phyloP scores from a whole-genome alignment of 2,113 vertebrate genomes.

The Pachycephala philippinensis region DNA sequence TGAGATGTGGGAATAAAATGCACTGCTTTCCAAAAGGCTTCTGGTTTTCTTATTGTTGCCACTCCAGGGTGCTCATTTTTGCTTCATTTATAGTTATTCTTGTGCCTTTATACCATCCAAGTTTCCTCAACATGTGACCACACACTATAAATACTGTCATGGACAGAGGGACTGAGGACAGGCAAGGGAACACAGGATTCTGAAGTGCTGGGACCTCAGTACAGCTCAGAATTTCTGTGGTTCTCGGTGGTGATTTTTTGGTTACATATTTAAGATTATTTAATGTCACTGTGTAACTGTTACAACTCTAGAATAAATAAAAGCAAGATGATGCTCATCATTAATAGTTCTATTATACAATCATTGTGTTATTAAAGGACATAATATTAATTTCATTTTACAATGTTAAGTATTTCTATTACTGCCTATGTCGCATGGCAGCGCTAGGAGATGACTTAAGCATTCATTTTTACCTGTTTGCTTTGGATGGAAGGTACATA shows the following conservation, averaged over 20 bases:
- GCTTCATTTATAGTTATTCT: constrained; percentile 26
- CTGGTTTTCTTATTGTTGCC: constrained; percentile 29
- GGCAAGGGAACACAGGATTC: not conserved
- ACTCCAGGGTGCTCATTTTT: not conserved
- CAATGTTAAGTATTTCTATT: not conserved
- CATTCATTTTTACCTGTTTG: not conserved
- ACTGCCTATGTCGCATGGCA: not conserved
- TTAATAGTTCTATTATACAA: not conserved
- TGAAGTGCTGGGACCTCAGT: not conserved
- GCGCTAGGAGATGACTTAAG: not conserved
- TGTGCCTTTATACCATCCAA: not conserved
- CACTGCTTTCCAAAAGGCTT: constrained; percentile 47
- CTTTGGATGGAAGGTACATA: not conserved
- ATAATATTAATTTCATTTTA: not conserved
- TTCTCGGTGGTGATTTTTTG: not conserved
- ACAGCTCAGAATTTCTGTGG: not conserved
- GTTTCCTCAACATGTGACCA: not conserved
- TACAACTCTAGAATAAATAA: not conserved
- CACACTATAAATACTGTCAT: not conserved
- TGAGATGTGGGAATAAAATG: constrained; percentile 21
- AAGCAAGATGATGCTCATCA: not conserved
- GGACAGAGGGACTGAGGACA: not conserved
- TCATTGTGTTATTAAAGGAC: not conserved
- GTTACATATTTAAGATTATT: not conserved
- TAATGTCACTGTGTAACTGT: not conserved